Conservation (phyloP, 35 echinoderm and acorn worm species). For the Patiria miniata region DNA sequence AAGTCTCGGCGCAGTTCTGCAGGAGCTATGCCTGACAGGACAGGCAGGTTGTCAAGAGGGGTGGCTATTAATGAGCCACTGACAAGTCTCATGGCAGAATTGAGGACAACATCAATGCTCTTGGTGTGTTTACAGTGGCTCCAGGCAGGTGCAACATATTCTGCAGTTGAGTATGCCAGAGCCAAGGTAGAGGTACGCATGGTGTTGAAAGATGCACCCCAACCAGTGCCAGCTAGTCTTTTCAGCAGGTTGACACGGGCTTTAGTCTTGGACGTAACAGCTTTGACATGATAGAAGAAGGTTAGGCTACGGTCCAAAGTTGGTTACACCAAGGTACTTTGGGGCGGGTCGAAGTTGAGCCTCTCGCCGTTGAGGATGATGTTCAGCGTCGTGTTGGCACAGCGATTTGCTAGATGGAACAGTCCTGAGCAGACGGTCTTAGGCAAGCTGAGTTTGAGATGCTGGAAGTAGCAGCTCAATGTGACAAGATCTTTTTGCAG, state of each 20-base stretch:
- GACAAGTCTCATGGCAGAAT: not conserved
- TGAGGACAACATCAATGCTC: not conserved
- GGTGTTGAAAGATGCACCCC: constrained; percentile 5
- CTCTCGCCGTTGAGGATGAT: not conserved
- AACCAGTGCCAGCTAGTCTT: constrained; percentile 4
- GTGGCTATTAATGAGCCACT: no score
- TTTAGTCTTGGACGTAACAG: not conserved
- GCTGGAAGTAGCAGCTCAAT: not conserved
- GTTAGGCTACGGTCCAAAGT: not conserved
- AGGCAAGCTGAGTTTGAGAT: not conserved
- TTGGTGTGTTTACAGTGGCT: constrained; percentile 8
- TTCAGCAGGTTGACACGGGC: not conserved
- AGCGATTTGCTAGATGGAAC: not conserved
- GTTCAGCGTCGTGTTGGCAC: not conserved
- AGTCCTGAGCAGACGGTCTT: not conserved
- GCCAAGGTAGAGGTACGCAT: constrained; percentile 22
- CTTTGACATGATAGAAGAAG: not conserved
- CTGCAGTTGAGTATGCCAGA: constrained; percentile 18
- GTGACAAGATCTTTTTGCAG: not conserved
- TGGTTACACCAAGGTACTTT: not conserved
- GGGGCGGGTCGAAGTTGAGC: not conserved
- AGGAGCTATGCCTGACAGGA: not conserved
- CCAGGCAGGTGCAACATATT: constrained; percentile 23
- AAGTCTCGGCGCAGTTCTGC: not conserved
- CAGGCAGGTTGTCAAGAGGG: not conserved